A percentile compares a stretch with the other conserved stretches of the same genome.
Evolutionary conservation across 2,113 vertebrate genomes (phyloP).

Genomic region (Eleginops maclovinus): DNA sequence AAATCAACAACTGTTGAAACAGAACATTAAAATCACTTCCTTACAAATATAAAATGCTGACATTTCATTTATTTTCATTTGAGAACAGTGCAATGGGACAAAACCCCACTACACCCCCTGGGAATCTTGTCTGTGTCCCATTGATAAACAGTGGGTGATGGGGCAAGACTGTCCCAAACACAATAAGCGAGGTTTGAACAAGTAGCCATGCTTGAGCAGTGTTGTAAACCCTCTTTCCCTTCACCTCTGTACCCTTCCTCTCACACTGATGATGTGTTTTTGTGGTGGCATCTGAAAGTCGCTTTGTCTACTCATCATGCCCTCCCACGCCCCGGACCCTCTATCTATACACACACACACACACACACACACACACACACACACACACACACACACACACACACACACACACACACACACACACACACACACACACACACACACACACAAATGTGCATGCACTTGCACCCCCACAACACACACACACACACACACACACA

Average conservation of each 20-base stretch:
- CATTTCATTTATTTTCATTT: constrained; percentile 10
- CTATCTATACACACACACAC: constrained; percentile 30
- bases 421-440: constrained; percentile 13
- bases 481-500: not conserved
- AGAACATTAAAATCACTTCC: not conserved
- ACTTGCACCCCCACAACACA: constrained; percentile 7
- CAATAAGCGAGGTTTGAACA: constrained; percentile 49
- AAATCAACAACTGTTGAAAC: constrained; percentile 9
- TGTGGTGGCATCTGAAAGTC: constrained; percentile 73
- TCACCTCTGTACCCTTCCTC: constrained; percentile 69
- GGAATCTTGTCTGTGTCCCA: constrained; percentile 43
- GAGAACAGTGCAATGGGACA: not conserved
- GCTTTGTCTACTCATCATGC: constrained; percentile 67
- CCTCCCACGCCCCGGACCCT: constrained; percentile 41
- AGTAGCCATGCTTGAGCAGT: constrained; percentile 68
- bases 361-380: constrained; percentile 13
- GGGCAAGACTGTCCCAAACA: constrained; percentile 52
- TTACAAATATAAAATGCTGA: not conserved
- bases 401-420: not conserved
- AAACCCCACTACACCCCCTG: constrained; percentile 17
- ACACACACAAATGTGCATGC: constrained; percentile 25
- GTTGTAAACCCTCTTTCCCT: constrained; percentile 55
- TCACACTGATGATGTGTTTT: constrained; percentile 61
- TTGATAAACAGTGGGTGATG: constrained; percentile 53
- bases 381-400: not conserved